Conservation (phyloP, 2,888 invertebrate species). For the Coenonympha arcania region DNA sequence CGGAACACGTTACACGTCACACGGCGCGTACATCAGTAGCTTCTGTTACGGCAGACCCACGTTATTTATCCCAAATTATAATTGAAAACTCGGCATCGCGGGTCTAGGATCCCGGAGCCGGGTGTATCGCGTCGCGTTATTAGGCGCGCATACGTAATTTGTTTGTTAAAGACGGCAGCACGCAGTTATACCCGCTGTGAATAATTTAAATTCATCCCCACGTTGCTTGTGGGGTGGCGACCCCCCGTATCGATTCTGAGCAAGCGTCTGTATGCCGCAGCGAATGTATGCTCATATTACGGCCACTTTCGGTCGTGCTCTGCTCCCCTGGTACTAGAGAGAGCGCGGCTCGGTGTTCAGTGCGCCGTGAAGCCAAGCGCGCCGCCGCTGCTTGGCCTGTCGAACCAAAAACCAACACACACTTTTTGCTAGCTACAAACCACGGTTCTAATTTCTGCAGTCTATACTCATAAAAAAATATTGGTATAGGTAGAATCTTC, state of each 20-base stretch:
- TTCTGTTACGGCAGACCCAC: slow-evolving; percentile 29
- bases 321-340: slow-evolving; percentile 54
- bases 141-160: slow-evolving; percentile 72
- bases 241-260: slow-evolving; percentile 57
- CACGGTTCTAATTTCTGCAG: too few species aligned
- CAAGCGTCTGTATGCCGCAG: slow-evolving; percentile 39
- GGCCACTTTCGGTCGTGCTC: slow-evolving; percentile 48
- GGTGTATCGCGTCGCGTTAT: slow-evolving; percentile 68
- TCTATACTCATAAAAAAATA: too few species aligned
- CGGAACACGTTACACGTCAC: slow-evolving; percentile 31
- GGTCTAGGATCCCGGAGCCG: slow-evolving; percentile 51
- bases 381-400: neutral
- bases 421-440: neutral
- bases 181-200: slow-evolving; percentile 71
- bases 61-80: slow-evolving; percentile 66
- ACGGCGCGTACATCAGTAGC: slow-evolving; percentile 35
- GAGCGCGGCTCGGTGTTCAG: slow-evolving; percentile 55
- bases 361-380: slow-evolving; percentile 51
- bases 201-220: slow-evolving; percentile 74
- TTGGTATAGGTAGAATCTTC: too few species aligned
- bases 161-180: slow-evolving; percentile 73
- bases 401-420: neutral
- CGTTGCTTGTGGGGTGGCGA: slow-evolving; percentile 48
- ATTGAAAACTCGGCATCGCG: slow-evolving; percentile 59
- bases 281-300: slow-evolving; percentile 41